phyloP scores from a whole-genome alignment of 2,888 invertebrate species.

The Drosophila mulleri region DNA sequence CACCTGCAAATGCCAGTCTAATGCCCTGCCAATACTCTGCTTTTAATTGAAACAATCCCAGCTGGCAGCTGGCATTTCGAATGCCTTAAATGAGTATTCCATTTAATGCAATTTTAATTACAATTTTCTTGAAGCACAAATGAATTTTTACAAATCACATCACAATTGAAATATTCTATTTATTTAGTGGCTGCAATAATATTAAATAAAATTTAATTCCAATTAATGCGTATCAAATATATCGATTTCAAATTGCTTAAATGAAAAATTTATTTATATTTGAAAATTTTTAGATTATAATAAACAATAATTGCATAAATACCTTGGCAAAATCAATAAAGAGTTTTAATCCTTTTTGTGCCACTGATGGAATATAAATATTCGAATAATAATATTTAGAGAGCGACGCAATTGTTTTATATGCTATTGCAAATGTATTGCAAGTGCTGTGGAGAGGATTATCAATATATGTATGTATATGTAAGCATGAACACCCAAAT shows the following conservation, averaged over 20 bases:
- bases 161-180: background rate
- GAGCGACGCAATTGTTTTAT: no score
- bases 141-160: background rate
- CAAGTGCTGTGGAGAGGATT: no score
- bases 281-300: background rate
- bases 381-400: no score
- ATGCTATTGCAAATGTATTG: no score
- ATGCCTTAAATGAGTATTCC: slow-evolving; percentile 8
- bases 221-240: background rate
- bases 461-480: no score
- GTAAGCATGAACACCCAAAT: no score
- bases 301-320: background rate
- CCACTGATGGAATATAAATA: background rate
- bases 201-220: background rate
- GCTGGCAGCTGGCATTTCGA: slow-evolving; percentile 1
- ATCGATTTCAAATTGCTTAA: background rate
- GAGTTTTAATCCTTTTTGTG: background rate
- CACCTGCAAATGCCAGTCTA: slow-evolving; percentile 31
- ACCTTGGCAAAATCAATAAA: background rate
- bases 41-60: slow-evolving; percentile 37
- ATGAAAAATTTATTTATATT: background rate
- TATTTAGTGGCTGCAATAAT: background rate
- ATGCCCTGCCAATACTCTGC: slow-evolving; percentile 36
- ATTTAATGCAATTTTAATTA: slow-evolving; percentile 24
- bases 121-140: background rate